These are phyloP conservation scores for Antitype chi DNA, from an alignment of 2,888 invertebrate genomes.

Conservation along the genomic window DNA sequence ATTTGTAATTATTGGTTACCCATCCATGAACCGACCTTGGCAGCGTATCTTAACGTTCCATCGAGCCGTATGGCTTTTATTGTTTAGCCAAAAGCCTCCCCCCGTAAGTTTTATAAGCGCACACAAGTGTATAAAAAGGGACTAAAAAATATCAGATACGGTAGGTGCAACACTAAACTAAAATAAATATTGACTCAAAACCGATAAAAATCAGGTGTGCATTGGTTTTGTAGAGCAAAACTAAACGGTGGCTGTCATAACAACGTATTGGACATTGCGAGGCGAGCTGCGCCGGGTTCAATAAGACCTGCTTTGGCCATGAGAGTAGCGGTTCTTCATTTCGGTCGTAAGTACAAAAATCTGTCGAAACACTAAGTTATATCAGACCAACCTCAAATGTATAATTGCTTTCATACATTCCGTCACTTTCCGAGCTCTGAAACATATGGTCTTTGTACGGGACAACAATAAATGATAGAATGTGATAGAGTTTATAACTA, in stretches of 20 bases:
- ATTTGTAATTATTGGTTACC: no score
- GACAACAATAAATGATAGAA: no score
- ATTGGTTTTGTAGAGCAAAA: constrained; percentile 5
- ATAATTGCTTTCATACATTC: background rate
- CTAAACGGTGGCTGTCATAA: constrained; percentile 18
- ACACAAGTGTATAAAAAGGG: background rate
- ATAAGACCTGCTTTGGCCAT: background rate
- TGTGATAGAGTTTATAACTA: no score
- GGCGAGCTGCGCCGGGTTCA: background rate
- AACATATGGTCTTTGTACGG: no score
- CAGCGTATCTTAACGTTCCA: background rate
- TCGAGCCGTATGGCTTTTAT: background rate
- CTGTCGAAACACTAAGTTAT: background rate
- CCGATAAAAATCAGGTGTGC: constrained; percentile 3
- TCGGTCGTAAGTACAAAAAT: background rate
- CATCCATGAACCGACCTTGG: background rate
- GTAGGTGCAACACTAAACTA: background rate
- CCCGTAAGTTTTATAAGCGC: background rate
- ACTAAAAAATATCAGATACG: background rate
- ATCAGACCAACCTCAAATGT: no score
- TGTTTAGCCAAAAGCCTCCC: background rate
- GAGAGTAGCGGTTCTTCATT: background rate
- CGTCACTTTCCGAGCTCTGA: background rate
- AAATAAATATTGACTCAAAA: constrained; percentile 8
- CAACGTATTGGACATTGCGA: constrained; percentile 16